These are phyloP conservation scores for Pachyramphus minor DNA, from an alignment of 2,113 vertebrate species.

Conservation along the genomic window DNA sequence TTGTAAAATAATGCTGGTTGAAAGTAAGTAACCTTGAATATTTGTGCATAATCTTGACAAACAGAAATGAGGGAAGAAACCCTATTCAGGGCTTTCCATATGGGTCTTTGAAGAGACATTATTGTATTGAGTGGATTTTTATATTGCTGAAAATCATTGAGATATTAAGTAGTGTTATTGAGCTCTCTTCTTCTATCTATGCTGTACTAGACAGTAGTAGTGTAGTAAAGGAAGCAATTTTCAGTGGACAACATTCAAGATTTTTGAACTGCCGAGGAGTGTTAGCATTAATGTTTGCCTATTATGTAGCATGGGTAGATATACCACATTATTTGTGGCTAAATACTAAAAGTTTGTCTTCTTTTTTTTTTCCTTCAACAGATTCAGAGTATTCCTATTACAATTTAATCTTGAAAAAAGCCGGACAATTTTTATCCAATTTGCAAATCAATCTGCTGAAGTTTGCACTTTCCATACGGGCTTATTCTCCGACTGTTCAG, in stretches of 20 bases:
- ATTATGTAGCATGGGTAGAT: not conserved
- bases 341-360: not conserved
- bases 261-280: not conserved
- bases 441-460: constrained; percentile 88
- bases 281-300: not conserved
- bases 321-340: not conserved
- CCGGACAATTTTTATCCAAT: constrained; percentile 90
- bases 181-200: not conserved
- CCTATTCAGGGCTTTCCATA: not conserved
- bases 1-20: not conserved
- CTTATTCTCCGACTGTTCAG: constrained; percentile 87
- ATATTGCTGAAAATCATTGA: not conserved
- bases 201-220: not conserved
- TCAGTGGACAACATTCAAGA: not conserved
- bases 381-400: constrained; percentile 91
- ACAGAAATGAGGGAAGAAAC: not conserved
- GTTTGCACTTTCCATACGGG: constrained; percentile 86
- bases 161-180: not conserved
- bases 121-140: not conserved
- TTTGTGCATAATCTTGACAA: not conserved
- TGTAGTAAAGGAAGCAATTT: not conserved
- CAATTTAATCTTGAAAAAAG: constrained; percentile 93
- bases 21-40: not conserved
- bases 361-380: constrained; percentile 34
- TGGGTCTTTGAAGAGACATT: not conserved